Percentiles rank a stretch among this genome's conserved stretches.
These are phyloP conservation scores for Neoscelio sp. DNA, from an alignment of 2,888 invertebrate species.

Conservation along the genomic window DNA sequence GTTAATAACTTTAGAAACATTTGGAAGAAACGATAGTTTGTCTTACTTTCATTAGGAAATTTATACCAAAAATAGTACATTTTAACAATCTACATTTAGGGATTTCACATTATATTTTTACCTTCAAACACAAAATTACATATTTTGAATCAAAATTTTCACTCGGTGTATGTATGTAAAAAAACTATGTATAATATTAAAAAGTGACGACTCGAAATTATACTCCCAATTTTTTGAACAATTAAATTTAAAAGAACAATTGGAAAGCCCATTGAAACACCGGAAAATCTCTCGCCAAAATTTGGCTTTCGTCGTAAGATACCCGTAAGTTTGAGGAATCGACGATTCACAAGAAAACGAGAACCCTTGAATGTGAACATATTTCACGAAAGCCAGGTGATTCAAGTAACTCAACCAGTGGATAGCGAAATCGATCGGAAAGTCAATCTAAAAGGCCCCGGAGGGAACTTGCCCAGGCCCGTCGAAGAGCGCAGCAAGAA, in stretches of 20 bases:
- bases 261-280: constrained; percentile 45
- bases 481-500: constrained; percentile 31
- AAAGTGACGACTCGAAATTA: no score
- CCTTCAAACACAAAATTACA: no score
- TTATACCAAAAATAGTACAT: not conserved
- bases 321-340: constrained; percentile 65
- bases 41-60: not conserved
- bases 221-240: not conserved
- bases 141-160: no score
- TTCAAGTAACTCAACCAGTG: constrained; percentile 54
- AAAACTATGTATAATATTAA: no score
- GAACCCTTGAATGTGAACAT: constrained; percentile 72
- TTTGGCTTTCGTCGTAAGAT: constrained; percentile 67
- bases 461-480: constrained; percentile 35
- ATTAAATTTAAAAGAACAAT: constrained; percentile 14
- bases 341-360: constrained; percentile 64
- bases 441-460: constrained; percentile 22
- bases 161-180: no score
- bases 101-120: no score
- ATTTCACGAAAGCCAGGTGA: constrained; percentile 70
- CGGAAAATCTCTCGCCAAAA: constrained; percentile 63
- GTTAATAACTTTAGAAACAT: no score
- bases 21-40: no score
- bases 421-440: constrained; percentile 49
- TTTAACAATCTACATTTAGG: no score